Evolutionary conservation across 2,797 vertebrate species (phyloP).

Genomic region (Coilia nasus): DNA sequence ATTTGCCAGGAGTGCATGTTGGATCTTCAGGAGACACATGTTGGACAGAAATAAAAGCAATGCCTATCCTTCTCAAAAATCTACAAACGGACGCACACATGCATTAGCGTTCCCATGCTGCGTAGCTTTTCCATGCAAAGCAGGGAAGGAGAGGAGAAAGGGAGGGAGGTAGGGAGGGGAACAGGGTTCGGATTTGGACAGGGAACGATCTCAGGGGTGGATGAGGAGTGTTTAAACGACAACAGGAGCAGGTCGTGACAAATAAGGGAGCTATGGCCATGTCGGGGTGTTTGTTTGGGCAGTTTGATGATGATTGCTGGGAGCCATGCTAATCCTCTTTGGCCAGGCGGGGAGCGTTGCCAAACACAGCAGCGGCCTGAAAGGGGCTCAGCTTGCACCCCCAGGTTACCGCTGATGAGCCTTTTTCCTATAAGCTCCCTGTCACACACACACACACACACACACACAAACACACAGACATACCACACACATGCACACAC

Average conservation of each 20-base stretch:
- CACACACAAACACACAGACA: no score
- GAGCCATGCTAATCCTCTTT: constrained; percentile 7
- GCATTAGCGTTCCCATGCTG: background rate
- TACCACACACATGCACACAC: no score
- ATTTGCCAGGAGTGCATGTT: constrained; percentile 11
- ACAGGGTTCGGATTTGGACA: background rate
- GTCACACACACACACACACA: constrained; percentile 53
- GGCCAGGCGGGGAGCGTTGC: background rate
- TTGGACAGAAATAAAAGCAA: constrained; percentile 23
- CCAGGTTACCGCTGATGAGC: constrained; percentile 57
- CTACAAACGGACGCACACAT: background rate
- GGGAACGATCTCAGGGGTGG: background rate
- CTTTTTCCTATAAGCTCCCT: constrained; percentile 56
- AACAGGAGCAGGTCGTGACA: background rate
- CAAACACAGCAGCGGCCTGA: background rate
- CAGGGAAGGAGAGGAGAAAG: background rate
- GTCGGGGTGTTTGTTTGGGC: constrained; percentile 16
- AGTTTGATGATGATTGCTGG: constrained; percentile 20
- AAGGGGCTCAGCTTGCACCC: constrained; percentile 57
- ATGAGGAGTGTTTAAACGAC: background rate
- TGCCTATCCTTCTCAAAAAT: background rate
- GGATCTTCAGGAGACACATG: constrained; percentile 22
- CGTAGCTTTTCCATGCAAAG: background rate
- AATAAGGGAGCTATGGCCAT: background rate
- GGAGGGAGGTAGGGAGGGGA: no score